Evolutionary conservation across 2,888 invertebrate genomes (phyloP).

Genomic region (Tricholauxania praeusta): DNA sequence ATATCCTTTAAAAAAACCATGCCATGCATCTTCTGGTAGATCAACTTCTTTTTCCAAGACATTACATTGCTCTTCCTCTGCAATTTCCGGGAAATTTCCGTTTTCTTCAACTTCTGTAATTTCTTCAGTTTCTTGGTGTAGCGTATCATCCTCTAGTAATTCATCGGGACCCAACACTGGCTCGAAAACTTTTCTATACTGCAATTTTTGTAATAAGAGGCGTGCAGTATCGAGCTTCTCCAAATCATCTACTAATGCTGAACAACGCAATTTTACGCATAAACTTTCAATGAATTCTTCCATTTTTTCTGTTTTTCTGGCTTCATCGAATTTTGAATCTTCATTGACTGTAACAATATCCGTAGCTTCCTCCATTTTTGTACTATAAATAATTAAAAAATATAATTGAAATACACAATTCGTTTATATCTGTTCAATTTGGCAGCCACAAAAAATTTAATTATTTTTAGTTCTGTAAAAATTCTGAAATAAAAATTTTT

Average conservation of each 20-base stretch:
- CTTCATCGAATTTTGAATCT: not conserved
- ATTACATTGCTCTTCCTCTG: not conserved
- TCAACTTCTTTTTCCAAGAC: not conserved
- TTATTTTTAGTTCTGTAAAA: not conserved
- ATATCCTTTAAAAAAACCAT: conserved; percentile 55
- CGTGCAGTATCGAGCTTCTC: conserved; percentile 53
- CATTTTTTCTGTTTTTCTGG: conserved; percentile 20
- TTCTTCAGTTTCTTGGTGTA: not conserved
- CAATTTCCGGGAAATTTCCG: not conserved
- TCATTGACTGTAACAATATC: not conserved
- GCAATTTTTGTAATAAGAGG: conserved; percentile 50
- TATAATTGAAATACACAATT: not conserved
- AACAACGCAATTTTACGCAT: conserved; percentile 52
- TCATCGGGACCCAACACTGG: conserved; percentile 47
- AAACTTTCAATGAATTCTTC: conserved; percentile 45
- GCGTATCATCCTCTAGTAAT: not conserved
- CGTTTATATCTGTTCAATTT: conserved; percentile 7
- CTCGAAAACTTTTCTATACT: conserved; percentile 49
- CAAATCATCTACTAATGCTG: conserved; percentile 49
- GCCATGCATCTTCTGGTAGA: conserved; percentile 49
- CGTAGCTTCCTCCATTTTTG: conserved; percentile 4
- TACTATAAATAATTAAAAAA: not conserved
- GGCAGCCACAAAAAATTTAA: conserved; percentile 12
- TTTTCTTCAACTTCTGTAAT: not conserved
- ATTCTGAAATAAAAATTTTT: not conserved